phyloP scores from a whole-genome alignment of 2,113 vertebrate species.

The Syrrhaptes paradoxus region DNA sequence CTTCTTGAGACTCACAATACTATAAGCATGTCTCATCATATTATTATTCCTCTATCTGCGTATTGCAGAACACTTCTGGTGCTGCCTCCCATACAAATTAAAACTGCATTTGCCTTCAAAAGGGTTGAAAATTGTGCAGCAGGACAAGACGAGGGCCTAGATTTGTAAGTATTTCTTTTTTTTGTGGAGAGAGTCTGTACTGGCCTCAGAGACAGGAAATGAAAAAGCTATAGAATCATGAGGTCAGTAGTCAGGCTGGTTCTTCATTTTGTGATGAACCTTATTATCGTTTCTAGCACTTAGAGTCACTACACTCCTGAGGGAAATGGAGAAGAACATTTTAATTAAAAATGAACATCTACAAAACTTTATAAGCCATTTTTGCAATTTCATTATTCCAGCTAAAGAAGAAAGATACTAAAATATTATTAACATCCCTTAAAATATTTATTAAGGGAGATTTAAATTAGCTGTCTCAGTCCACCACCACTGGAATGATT shows the following conservation, averaged over 20 bases:
- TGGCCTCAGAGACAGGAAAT: background rate
- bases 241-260: background rate
- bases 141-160: background rate
- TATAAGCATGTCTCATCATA: background rate
- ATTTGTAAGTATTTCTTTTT: background rate
- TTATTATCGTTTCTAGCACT: background rate
- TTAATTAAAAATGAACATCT: conserved; percentile 67
- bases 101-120: background rate
- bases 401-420: conserved; percentile 37
- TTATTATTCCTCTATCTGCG: background rate
- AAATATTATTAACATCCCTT: conserved; percentile 59
- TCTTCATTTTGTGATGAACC: background rate
- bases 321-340: conserved; percentile 51
- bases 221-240: background rate
- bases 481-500: background rate
- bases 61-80: background rate
- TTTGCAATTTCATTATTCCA: conserved; percentile 59
- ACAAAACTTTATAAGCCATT: conserved; percentile 57
- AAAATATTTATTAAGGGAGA: conserved; percentile 59
- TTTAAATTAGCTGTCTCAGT: conserved; percentile 36
- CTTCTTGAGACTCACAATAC: background rate
- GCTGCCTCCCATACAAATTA: background rate
- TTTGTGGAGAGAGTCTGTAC: background rate
- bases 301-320: conserved; percentile 6
- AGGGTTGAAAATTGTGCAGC: background rate